Percentiles rank a stretch among this genome's conserved stretches.
Evolutionary conservation across 2,113 vertebrate genomes (phyloP).

Genomic region (Heterochromis multidens): DNA sequence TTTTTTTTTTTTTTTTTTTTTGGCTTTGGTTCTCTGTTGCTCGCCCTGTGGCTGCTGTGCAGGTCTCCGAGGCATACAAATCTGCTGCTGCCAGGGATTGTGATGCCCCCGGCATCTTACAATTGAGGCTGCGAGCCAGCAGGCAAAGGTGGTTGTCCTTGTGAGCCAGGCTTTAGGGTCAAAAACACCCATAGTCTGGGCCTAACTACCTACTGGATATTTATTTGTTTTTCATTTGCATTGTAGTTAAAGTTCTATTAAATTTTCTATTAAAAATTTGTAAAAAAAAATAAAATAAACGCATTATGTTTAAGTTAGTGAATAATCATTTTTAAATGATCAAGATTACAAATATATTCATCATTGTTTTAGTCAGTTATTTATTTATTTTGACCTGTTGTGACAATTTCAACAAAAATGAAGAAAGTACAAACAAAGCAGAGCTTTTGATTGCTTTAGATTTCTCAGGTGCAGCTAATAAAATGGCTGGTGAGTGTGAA

Average conservation of each 20-base stretch:
- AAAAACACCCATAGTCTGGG: not conserved
- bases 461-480: not conserved
- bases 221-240: not conserved
- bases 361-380: too few relatives aligned
- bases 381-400: not conserved
- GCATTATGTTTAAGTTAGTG: not conserved
- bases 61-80: not conserved
- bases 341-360: not conserved
- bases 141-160: rapidly evolving
- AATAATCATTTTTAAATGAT: not conserved
- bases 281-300: too few relatives aligned
- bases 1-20: too few relatives aligned
- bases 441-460: not conserved
- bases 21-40: not conserved
- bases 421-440: not conserved
- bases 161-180: not conserved
- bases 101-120: not conserved
- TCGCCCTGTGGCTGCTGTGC: not conserved
- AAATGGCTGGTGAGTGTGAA: not conserved
- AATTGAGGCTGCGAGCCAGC: not conserved
- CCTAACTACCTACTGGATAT: rapidly evolving
- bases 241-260: too few relatives aligned
- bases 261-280: too few relatives aligned
- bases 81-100: not conserved
- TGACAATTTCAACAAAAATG: rapidly evolving